Base-by-base conservation (phyloP, 2,797 vertebrate species). In the Falco naumanni region DNA sequence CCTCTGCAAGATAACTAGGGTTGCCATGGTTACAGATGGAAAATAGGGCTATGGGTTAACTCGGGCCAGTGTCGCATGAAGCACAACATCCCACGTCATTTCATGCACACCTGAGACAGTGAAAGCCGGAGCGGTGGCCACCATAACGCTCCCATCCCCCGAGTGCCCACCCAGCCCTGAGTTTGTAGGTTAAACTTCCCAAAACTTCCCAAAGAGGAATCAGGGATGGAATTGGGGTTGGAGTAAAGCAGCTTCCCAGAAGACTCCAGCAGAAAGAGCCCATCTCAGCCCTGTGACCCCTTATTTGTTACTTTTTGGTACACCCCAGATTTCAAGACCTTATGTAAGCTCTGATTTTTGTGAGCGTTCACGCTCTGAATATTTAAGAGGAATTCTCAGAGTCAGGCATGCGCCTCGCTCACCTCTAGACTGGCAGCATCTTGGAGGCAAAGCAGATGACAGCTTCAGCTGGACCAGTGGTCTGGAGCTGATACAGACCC, bases 11-110 rank as follows among this genome's bases (percentile, higher is more conserved):
- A 60, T 37, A 72, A 68, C 89, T 48, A 14, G 0, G 41, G 95
- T 93, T 97, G 75, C 88, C 87, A 83, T 72, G 91, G 96, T 88
- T 92, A 94, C 90, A 4, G 82, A 63, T 75, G 92, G 94, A 80
- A 76, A 92, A 71, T 19, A 75, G 88, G 96, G 92, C 94, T 96
- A 12, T 2, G 31, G 93, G 95, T 96, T 81, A 95, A 68, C 57
- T 90, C 3, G 29, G 94, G 92, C 89, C 94, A 94, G 81, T 5
- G 47, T 60, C 28, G 10, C 93, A 37, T 12, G 25, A 74, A 92
- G 84, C 78, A 43, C 45, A 51, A 59, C 56, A 31, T 48, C 83
- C 91, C 91, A 20, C 37, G 10, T 13, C 63, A 2, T 5, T 9
- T 7, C 39, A 65, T 10, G 14, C 66, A 34, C 88, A 81, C 85